Conservation (phyloP, 2,113 vertebrate species). For the Gopherus flavomarginatus region DNA sequence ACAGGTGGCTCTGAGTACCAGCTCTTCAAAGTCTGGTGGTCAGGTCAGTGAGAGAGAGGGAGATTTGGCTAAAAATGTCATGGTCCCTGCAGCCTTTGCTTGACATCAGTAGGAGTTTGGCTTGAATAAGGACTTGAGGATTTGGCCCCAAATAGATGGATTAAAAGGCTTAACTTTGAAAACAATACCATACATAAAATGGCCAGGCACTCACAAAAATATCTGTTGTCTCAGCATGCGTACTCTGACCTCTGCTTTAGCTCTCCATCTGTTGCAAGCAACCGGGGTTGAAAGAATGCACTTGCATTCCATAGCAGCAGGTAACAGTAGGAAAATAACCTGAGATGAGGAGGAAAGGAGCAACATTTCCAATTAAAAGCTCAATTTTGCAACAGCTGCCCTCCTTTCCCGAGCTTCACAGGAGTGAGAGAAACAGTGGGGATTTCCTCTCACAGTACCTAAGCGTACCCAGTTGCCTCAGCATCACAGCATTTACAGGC, state of each 20-base stretch:
- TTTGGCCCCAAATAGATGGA: constrained; percentile 2
- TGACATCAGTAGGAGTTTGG: neutral
- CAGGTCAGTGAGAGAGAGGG: neutral
- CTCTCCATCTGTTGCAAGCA: constrained; percentile 15
- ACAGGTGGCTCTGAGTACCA: neutral
- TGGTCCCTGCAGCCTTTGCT: neutral
- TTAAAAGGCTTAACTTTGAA: constrained; percentile 38
- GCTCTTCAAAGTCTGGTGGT: neutral
- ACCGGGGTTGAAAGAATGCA: neutral
- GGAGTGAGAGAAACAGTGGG: neutral
- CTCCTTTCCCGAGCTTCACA: neutral
- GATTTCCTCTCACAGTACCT: neutral
- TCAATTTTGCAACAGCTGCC: neutral
- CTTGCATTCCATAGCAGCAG: neutral
- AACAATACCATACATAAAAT: accelerated
- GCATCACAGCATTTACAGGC: neutral
- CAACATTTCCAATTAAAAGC: neutral
- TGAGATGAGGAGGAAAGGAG: neutral
- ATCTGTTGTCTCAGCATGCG: neutral
- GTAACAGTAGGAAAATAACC: neutral
- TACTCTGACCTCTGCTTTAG: neutral
- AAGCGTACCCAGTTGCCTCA: neutral
- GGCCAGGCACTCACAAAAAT: neutral
- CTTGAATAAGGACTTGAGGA: neutral
- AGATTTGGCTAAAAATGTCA: neutral